phyloP scores from a whole-genome alignment of 2,113 vertebrate genomes.

The Chionis minor region DNA sequence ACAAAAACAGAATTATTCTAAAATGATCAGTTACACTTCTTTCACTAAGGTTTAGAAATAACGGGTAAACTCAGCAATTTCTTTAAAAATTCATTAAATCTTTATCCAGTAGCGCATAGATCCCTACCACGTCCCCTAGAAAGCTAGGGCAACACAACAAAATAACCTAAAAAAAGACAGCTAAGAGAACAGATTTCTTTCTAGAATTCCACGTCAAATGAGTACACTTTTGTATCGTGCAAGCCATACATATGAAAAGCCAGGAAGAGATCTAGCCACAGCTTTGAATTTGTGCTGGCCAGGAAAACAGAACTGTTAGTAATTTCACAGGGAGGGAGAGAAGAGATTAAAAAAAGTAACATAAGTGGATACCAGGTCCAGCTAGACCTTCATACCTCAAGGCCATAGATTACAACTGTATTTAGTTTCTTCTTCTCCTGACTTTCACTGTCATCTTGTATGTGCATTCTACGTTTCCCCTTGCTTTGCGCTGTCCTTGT shows the following conservation, averaged over 20 bases:
- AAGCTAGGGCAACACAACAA: neutral
- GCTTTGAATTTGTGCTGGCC: neutral
- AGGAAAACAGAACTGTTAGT: neutral
- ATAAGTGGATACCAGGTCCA: neutral
- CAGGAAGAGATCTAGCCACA: neutral
- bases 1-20: neutral
- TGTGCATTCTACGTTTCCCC: neutral
- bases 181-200: neutral
- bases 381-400: neutral
- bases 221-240: neutral
- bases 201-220: neutral
- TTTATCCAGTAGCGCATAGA: neutral
- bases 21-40: neutral
- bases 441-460: neutral
- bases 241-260: neutral
- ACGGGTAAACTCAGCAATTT: neutral
- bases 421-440: neutral
- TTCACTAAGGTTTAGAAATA: neutral
- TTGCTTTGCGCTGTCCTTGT: neutral
- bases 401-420: neutral
- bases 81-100: neutral
- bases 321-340: neutral
- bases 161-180: neutral
- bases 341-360: neutral
- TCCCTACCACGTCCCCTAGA: neutral